phyloP scores from a whole-genome alignment of 2,888 invertebrate genomes.

The Kryphioiulus occultus region DNA sequence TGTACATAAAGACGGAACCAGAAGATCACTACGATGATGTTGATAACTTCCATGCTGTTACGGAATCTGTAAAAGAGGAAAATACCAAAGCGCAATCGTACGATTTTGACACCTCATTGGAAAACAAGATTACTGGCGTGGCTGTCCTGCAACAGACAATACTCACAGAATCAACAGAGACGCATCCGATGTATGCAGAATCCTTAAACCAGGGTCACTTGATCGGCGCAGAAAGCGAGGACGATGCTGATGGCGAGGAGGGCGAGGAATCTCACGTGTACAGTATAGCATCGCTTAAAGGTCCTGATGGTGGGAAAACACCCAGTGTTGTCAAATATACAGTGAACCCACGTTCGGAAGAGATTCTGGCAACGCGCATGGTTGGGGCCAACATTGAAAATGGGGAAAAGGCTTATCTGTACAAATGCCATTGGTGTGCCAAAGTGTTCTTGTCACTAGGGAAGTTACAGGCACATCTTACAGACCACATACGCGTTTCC shows the following conservation, averaged over 20 bases:
- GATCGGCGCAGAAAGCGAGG: constrained; percentile 1
- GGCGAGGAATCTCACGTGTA: constrained; percentile 41
- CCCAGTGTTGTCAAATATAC: constrained; percentile 49
- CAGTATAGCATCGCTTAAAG: neutral
- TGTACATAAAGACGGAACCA: constrained; percentile 16
- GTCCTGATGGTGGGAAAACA: constrained; percentile 27
- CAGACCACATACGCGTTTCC: constrained; percentile 58
- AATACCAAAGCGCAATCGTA: neutral
- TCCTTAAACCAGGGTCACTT: neutral
- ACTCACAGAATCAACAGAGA: neutral
- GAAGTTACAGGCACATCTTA: constrained; percentile 60
- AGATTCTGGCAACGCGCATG: constrained; percentile 60
- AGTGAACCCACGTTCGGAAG: constrained; percentile 56
- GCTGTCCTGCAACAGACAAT: neutral
- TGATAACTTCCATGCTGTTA: neutral
- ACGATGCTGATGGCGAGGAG: neutral
- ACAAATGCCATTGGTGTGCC: constrained; percentile 61
- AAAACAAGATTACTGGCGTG: constrained; percentile 20
- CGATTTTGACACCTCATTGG: neutral
- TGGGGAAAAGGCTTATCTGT: constrained; percentile 59
- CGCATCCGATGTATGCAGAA: neutral
- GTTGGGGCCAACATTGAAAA: constrained; percentile 59
- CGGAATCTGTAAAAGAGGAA: neutral
- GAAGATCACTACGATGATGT: neutral
- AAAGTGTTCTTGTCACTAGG: constrained; percentile 59